Evolutionary conservation across 2,113 vertebrate genomes (phyloP).

Genomic region (Raja brachyura): DNA sequence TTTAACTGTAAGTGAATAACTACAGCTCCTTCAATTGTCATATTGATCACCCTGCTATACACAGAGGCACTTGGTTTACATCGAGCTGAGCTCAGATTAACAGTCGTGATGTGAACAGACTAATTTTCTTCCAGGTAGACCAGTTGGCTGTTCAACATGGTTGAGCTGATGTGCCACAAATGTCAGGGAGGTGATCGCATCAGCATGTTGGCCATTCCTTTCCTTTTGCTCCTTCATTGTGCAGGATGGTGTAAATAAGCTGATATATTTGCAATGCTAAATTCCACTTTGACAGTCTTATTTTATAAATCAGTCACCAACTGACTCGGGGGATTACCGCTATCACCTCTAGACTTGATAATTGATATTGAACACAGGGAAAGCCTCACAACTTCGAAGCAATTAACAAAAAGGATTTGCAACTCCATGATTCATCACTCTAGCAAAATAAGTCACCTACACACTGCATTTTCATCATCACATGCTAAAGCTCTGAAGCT

Average conservation of each 20-base stretch:
- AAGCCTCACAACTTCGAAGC: slow-evolving; percentile 90
- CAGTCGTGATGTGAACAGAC: background rate
- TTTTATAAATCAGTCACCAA: slow-evolving; percentile 61
- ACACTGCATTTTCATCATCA: slow-evolving; percentile 61
- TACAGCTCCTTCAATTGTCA: slow-evolving; percentile 19
- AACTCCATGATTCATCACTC: slow-evolving; percentile 88
- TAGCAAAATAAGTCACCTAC: slow-evolving; percentile 84
- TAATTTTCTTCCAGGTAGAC: background rate
- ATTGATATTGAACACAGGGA: slow-evolving; percentile 98
- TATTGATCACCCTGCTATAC: slow-evolving; percentile 25
- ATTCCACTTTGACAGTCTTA: slow-evolving; percentile 79
- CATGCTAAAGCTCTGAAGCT: slow-evolving; percentile 52
- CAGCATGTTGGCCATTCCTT: slow-evolving; percentile 56
- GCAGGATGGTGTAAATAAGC: slow-evolving; percentile 73
- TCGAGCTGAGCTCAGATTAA: background rate
- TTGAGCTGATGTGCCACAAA: slow-evolving; percentile 51
- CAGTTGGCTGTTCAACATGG: background rate
- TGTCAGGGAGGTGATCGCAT: slow-evolving; percentile 60
- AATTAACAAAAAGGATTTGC: slow-evolving; percentile 99
- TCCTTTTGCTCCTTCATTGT: slow-evolving; percentile 68
- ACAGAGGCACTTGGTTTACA: background rate
- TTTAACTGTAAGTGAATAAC: slow-evolving; percentile 23
- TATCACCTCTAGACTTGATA: slow-evolving; percentile 88
- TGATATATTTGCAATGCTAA: slow-evolving; percentile 73
- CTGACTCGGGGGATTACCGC: slow-evolving; percentile 73